Conservation (phyloP, 2,113 vertebrate species). For the Rhinolophus sinicus region DNA sequence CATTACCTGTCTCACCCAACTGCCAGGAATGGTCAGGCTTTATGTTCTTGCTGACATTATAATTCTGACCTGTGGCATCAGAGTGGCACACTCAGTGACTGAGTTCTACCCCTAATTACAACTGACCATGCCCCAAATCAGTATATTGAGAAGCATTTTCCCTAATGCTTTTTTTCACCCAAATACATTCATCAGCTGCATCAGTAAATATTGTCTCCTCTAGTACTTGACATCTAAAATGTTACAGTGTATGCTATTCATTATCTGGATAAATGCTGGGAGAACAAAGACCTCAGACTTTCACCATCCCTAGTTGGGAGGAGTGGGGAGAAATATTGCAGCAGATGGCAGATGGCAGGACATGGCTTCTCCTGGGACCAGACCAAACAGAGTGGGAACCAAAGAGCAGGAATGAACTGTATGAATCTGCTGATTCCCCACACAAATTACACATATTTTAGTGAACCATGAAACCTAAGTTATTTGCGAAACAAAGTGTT, state of each 20-base stretch:
- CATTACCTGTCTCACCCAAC: background rate
- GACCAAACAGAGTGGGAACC: background rate
- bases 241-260: background rate
- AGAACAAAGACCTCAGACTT: constrained; percentile 5
- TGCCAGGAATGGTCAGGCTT: background rate
- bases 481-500: constrained; percentile 5
- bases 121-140: background rate
- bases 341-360: background rate
- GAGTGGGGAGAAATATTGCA: background rate
- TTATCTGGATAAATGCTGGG: background rate
- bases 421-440: background rate
- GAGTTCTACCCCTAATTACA: background rate
- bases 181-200: background rate
- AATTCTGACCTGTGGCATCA: background rate
- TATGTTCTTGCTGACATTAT: background rate
- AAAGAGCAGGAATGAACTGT: background rate
- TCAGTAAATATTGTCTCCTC: background rate
- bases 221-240: constrained; percentile 9
- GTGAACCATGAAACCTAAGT: background rate
- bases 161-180: background rate
- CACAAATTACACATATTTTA: background rate
- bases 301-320: background rate
- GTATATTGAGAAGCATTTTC: background rate
- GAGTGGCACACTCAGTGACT: background rate
- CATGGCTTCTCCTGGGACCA: background rate